These are phyloP conservation scores for Tinamus major DNA, from an alignment of 2,797 vertebrate species.

Conservation along the genomic window DNA sequence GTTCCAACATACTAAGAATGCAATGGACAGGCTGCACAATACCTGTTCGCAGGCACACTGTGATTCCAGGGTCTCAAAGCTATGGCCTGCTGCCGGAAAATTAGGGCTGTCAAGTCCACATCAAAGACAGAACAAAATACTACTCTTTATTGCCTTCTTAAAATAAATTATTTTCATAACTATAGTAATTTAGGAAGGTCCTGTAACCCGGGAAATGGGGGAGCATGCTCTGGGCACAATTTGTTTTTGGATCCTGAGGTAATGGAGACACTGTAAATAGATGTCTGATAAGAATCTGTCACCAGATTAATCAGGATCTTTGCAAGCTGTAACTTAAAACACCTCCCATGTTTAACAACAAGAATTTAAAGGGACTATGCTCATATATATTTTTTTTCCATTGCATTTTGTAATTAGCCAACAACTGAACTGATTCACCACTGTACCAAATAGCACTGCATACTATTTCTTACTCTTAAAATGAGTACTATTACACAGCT, in stretches of 20 bases:
- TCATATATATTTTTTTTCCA: neutral
- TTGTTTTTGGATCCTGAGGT: slow-evolving; percentile 70
- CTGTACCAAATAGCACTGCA: neutral
- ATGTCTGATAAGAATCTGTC: slow-evolving; percentile 67
- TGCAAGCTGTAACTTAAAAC: slow-evolving; percentile 68
- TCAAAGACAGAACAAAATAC: neutral
- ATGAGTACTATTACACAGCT: neutral
- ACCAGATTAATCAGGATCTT: slow-evolving; percentile 61
- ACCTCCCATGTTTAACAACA: neutral
- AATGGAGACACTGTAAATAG: slow-evolving; percentile 61
- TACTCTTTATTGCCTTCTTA: neutral
- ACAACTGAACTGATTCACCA: neutral
- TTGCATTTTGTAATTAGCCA: neutral
- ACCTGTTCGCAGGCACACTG: accelerated
- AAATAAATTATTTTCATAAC: neutral
- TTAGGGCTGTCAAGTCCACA: neutral
- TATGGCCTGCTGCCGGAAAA: neutral
- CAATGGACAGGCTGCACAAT: neutral
- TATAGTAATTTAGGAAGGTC: slow-evolving; percentile 24
- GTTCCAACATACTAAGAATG: neutral
- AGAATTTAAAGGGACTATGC: slow-evolving; percentile 50
- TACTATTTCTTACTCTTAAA: neutral
- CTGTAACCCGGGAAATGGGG: neutral
- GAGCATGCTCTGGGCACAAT: neutral
- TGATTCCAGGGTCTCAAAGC: neutral